phyloP scores from a whole-genome alignment of 2,113 vertebrate genomes.

The Sphyrna mokarran region DNA sequence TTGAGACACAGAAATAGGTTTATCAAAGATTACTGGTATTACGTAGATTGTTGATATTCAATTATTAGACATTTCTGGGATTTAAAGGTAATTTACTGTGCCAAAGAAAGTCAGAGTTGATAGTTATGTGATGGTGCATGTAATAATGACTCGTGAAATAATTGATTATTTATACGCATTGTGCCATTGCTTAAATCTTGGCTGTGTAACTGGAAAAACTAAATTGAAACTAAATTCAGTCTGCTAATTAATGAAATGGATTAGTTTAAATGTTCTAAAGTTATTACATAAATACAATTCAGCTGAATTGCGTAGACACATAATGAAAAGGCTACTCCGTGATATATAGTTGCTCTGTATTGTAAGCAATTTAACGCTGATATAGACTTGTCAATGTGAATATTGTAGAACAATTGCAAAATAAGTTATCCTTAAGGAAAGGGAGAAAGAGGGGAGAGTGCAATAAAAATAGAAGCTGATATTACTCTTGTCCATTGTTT shows the following conservation, averaged over 20 bases:
- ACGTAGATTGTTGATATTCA: not conserved
- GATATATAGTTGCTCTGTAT: not conserved
- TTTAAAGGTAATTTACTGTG: conserved; percentile 9
- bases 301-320: not conserved
- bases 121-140: not conserved
- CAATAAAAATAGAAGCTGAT: not conserved
- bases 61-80: not conserved
- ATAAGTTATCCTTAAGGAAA: not conserved
- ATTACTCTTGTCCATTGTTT: not conserved
- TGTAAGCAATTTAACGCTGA: not conserved
- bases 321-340: not conserved
- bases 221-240: not conserved
- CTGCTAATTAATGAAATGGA: conserved; percentile 4
- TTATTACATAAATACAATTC: not conserved
- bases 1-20: not conserved
- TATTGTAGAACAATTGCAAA: not conserved
- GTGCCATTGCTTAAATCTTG: conserved; percentile 6
- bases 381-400: not conserved
- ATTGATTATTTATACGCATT: not conserved
- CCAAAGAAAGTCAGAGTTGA: not conserved
- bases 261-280: not conserved
- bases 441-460: not conserved
- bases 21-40: not conserved
- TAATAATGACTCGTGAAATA: conserved; percentile 8
- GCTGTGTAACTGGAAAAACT: not conserved